Evolutionary conservation across 2,888 invertebrate genomes (phyloP), one percentile per base, ranked within the genome.

Genomic region (Junonia oenone): DNA sequence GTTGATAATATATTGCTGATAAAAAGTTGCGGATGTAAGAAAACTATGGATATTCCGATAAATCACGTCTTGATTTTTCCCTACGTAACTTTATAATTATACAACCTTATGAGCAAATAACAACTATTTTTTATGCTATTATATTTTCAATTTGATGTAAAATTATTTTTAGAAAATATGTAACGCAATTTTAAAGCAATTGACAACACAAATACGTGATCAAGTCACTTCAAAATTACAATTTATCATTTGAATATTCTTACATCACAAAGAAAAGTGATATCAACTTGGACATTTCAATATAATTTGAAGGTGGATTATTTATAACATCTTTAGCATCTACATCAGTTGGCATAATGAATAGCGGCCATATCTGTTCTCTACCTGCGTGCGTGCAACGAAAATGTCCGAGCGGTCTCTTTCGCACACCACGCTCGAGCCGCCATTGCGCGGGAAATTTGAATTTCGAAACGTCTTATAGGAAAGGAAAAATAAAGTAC

Each of bases 1-100:
- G 69, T 77, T 84, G 88, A 88, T 89, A 85, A 82, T 87, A 83
- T 83, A 83, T 82, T 76, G 81, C 83, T 84, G 89, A 88, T 87
- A 88, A 88, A 85, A 87, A 82, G 75, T 80, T 79, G 81, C 77
- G 78, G 74, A 67, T 68, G 77, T 69, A 58, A 67, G 69, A 63
- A 62, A 64, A 52, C 14, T 71, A 56, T 77, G 77, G 87, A 85
- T 69, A 73, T 68, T 61, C 71, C 71, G 29, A 37, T 45, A 43
- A 22, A 13, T 8, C 27, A 9, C 27, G 31, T 31, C 31, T 2
- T 11, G 11, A 29, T 29, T 29, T 8, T 11, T 29, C 29, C 2
- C 8, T 29, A 11, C 8, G 9, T 11, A 29, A 2, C 8, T 29
- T 29, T 2, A 5, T 26, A 3, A 5, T 11, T 31, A 11, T 3